A percentile compares a stretch with the other conserved stretches of the same genome.
Conservation (phyloP, 2,797 vertebrate species). For the Pseudochaenichthys georgianus region DNA sequence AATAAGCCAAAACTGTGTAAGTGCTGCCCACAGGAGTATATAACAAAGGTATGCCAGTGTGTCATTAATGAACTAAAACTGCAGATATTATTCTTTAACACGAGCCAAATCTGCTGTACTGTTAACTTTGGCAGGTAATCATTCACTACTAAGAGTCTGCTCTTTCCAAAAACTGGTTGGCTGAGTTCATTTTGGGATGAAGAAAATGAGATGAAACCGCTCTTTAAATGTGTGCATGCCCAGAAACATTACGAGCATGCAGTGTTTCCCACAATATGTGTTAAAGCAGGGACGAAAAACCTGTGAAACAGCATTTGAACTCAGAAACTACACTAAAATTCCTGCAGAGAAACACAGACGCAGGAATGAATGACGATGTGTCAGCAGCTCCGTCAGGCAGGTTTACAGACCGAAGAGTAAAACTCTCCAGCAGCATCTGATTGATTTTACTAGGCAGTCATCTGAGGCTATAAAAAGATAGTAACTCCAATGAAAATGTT, state of each 20-base stretch:
- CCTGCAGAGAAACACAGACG: background rate
- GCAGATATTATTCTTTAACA: background rate
- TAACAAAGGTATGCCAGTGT: background rate
- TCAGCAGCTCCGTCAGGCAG: constrained; percentile 36
- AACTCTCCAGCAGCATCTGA: constrained; percentile 8
- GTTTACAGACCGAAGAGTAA: constrained; percentile 25
- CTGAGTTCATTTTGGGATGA: background rate
- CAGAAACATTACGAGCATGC: background rate
- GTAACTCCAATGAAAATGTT: constrained; percentile 16
- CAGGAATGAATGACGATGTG: background rate
- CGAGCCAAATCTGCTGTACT: background rate
- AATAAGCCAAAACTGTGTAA: no score
- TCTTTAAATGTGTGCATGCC: background rate
- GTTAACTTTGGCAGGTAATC: constrained; percentile 7
- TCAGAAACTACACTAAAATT: background rate
- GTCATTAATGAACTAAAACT: constrained; percentile 5
- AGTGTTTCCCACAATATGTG: background rate
- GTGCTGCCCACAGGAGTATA: background rate
- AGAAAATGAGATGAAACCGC: background rate
- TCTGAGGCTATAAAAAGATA: constrained; percentile 13
- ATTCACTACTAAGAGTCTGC: background rate
- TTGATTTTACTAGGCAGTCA: constrained; percentile 24
- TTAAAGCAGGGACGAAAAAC: background rate
- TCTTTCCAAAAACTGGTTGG: background rate
- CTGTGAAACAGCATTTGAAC: background rate